phyloP scores from a whole-genome alignment of 2,888 invertebrate species.

The Odontothrips loti region DNA sequence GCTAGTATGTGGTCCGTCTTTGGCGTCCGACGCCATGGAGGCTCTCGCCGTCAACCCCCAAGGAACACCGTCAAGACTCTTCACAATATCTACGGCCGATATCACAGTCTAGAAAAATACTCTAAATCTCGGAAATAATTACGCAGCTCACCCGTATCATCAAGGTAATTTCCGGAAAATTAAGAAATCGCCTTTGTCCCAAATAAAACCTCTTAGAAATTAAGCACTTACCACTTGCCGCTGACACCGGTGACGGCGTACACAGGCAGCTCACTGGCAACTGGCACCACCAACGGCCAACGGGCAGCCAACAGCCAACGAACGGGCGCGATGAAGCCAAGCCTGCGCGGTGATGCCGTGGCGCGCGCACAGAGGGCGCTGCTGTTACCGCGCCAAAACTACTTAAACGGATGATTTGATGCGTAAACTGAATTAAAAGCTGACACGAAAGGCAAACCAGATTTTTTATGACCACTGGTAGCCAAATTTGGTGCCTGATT shows the following conservation, averaged over 20 bases:
- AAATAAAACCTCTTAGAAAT: not conserved
- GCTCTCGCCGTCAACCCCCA: not conserved
- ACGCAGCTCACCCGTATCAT: too few species aligned
- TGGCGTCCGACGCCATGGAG: conserved; percentile 12
- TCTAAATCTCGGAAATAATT: not conserved
- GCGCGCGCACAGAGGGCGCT: not conserved
- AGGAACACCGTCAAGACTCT: too few species aligned
- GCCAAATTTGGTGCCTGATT: too few species aligned
- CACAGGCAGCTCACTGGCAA: not conserved
- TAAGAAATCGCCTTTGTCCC: too few species aligned
- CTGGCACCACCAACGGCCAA: not conserved
- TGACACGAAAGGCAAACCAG: too few species aligned
- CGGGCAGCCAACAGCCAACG: too few species aligned
- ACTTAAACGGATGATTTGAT: not conserved
- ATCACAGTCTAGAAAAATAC: not conserved
- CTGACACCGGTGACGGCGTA: not conserved
- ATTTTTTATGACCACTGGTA: too few species aligned
- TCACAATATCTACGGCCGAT: too few species aligned
- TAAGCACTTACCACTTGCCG: not conserved
- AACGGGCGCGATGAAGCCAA: not conserved
- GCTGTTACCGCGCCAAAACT: conserved; percentile 1
- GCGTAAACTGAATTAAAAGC: too few species aligned
- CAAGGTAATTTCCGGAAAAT: too few species aligned
- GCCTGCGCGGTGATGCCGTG: not conserved
- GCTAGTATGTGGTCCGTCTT: not conserved